Conservation (phyloP, 2,113 vertebrate species). For the Tetrax tetrax region DNA sequence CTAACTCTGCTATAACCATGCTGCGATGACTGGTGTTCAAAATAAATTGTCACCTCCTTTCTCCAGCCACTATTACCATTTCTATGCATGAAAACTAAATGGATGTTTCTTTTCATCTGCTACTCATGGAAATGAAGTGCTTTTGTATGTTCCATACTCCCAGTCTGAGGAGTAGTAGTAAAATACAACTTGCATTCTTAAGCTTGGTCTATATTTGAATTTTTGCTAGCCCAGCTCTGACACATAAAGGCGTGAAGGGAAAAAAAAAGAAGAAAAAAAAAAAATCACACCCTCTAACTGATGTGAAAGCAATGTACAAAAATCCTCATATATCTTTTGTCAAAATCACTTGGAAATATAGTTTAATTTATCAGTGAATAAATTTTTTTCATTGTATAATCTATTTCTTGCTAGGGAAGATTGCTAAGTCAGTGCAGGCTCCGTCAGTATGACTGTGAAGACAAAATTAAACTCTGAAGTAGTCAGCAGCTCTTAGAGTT, state of each 20-base stretch:
- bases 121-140: not conserved
- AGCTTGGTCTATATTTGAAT: not conserved
- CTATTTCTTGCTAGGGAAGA: not conserved
- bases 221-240: slow-evolving; percentile 8
- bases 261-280: not conserved
- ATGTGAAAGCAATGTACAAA: not conserved
- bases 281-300: not conserved
- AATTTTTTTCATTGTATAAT: not conserved
- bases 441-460: not conserved
- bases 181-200: not conserved
- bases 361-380: not conserved
- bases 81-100: slow-evolving; percentile 35
- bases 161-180: not conserved
- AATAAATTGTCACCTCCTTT: slow-evolving; percentile 40
- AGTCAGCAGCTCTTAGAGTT: not conserved
- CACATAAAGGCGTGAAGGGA: rapidly evolving
- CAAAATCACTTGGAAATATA: slow-evolving; percentile 22
- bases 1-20: not conserved
- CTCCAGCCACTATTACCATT: not conserved
- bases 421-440: rapidly evolving
- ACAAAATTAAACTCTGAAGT: not conserved
- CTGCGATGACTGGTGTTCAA: not conserved
- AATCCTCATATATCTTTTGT: not conserved
- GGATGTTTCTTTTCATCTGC: slow-evolving; percentile 36
- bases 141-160: not conserved